Evolutionary conservation across 1,140 invertebrate species (phyloP).

Genomic region (Nixonia krombeini): DNA sequence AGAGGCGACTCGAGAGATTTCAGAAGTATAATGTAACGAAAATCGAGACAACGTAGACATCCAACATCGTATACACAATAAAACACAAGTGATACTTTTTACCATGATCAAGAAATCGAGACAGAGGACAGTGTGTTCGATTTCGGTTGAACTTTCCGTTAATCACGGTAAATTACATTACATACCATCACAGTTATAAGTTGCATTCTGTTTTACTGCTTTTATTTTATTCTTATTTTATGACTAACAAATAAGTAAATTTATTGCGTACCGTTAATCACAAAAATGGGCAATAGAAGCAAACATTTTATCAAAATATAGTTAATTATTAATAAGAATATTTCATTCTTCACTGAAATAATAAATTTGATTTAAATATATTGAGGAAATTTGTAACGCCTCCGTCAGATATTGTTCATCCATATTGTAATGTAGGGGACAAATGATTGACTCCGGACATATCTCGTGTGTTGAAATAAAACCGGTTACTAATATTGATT

Average conservation of each 20-base stretch:
- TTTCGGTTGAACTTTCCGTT: neutral
- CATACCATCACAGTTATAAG: neutral
- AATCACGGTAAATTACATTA: neutral
- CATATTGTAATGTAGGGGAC: neutral
- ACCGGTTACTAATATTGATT: neutral
- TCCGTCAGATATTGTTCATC: neutral
- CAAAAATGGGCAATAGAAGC: neutral
- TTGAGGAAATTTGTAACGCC: no score
- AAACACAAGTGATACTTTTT: neutral
- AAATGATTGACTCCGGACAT: neutral
- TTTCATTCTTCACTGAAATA: no score
- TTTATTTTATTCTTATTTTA: neutral
- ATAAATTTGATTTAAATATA: no score
- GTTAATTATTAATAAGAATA: no score
- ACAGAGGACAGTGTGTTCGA: neutral
- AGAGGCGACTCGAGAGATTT: neutral
- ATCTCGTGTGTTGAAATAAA: neutral
- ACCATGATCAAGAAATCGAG: neutral
- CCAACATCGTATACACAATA: neutral
- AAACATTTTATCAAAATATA: no score
- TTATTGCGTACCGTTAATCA: neutral
- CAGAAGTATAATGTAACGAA: neutral
- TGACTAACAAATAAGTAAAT: neutral
- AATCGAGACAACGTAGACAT: neutral
- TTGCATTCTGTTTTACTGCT: neutral